phyloP scores from a whole-genome alignment of 1,140 invertebrate species.

The Trinorchestia longiramus region DNA sequence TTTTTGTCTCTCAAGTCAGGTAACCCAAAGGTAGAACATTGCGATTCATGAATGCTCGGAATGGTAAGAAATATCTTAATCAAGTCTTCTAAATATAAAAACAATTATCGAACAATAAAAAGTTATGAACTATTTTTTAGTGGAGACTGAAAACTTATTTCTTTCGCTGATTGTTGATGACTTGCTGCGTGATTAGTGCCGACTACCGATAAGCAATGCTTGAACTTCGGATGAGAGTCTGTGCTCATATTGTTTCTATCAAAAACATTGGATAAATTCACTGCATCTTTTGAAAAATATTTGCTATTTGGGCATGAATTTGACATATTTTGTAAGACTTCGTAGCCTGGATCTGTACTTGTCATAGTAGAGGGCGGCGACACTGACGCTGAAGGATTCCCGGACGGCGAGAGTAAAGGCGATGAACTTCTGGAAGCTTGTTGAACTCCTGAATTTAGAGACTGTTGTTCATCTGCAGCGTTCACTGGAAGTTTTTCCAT shows the following conservation, averaged over 20 bases:
- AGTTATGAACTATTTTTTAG: neutral
- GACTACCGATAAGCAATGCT: neutral
- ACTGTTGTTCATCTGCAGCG: neutral
- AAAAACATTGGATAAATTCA: neutral
- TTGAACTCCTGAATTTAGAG: neutral
- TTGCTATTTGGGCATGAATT: neutral
- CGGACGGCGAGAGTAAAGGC: neutral
- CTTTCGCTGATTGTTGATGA: neutral
- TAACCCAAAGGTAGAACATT: neutral
- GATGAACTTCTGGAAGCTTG: constrained; percentile 19
- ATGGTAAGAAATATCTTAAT: neutral
- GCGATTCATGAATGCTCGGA: neutral
- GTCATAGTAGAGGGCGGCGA: neutral
- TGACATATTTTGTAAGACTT: neutral
- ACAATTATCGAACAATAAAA: neutral
- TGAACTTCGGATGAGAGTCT: neutral
- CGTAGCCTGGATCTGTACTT: neutral
- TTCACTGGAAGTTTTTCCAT: neutral
- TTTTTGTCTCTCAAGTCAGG: neutral
- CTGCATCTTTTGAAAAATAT: neutral
- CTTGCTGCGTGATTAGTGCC: neutral
- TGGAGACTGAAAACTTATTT: neutral
- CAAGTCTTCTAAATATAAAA: neutral
- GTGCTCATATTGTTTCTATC: neutral
- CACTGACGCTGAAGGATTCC: neutral